Percentiles rank a stretch among this genome's conserved stretches.
These are phyloP conservation scores for Montipora foliosa DNA, from an alignment of 64 coral and sea anemone species.

Conservation along the genomic window DNA sequence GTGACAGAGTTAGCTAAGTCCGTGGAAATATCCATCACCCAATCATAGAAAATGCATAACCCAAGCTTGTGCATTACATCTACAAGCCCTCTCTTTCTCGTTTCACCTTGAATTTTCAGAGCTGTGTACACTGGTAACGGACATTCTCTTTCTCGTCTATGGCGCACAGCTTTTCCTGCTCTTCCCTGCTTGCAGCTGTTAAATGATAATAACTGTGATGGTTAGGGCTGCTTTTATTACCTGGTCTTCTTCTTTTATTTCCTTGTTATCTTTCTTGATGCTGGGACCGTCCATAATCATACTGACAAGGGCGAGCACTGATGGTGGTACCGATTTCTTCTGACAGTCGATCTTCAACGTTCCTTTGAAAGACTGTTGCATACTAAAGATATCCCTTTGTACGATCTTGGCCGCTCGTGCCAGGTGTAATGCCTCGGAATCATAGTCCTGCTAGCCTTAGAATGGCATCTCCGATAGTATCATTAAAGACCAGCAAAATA, in stretches of 20 bases:
- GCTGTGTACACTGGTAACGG: conserved; percentile 35
- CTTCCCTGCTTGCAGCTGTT: background rate
- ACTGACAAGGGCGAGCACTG: conserved; percentile 21
- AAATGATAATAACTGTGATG: conserved; percentile 24
- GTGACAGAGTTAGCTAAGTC: conserved; percentile 61
- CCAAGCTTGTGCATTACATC: conserved; percentile 60
- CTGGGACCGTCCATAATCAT: conserved; percentile 49
- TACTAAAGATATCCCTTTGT: conserved; percentile 45
- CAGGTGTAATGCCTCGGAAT: conserved; percentile 17
- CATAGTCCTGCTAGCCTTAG: background rate
- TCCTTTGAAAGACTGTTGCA: conserved; percentile 52
- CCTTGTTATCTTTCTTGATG: background rate
- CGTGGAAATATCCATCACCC: conserved; percentile 63
- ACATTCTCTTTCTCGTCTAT: conserved; percentile 12
- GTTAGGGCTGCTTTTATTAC: background rate
- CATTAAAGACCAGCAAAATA: no score
- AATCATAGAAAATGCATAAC: conserved; percentile 72
- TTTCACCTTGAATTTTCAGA: conserved; percentile 77
- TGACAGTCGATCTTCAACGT: conserved; percentile 37
- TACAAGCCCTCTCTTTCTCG: conserved; percentile 61
- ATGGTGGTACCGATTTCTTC: conserved; percentile 43
- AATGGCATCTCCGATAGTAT: no score
- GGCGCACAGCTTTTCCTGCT: background rate
- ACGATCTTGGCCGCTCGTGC: conserved; percentile 38
- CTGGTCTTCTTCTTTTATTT: background rate